Base-by-base conservation (phyloP, 2,888 invertebrate genomes). In the Rhaphigaster nebulosa region DNA sequence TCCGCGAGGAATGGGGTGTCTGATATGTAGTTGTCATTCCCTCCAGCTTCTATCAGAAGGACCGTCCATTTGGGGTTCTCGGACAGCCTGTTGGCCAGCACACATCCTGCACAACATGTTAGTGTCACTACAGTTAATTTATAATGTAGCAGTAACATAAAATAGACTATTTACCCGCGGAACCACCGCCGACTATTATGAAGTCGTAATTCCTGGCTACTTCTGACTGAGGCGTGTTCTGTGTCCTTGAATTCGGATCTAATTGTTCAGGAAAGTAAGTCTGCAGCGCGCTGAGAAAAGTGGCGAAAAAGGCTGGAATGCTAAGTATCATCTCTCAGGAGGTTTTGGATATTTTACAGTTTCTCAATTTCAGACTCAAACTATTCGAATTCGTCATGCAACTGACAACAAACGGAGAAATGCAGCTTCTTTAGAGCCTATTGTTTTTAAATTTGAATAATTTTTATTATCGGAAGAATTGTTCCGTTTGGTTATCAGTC, bases 31-130 rank as follows among this genome's bases (percentile, higher is more conserved):
- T 94, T 94, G 90, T 95, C 95, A 29, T 94, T 93, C 50, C 94
- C 94, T 1, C 96, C 96, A 0, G 96, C 96, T 93, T 97, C 97
- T 18, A 97, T 93, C 0, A 97, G 93, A 6, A 97, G 94, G 0
- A 96, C 95, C 88, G 94, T 95, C 95, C 95, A 95, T 60, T 95
- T 93, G 1, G 94, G 93, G 90, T 94, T 95, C 93, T 97, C 96
- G 0, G 96, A 95, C 0, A 97, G 94, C 0, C 97, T 94, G 92
- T 96, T 95, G 0, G 97, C 97, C 23, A 97, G 92, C 0, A 96
- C 96, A 0, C 96, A 95, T 0, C 97, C 97, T 0, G 96, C 95
- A 0, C 96, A 84, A 87, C 5, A 23, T 23, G n/a, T 84, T 41
- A 13, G 26, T 23, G 5, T 41, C 3, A 38, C 8, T 8, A 13